Evolutionary conservation across 37 sponge, comb jelly and placozoan species (phyloP).

Genomic region (Oscarella lobularis): DNA sequence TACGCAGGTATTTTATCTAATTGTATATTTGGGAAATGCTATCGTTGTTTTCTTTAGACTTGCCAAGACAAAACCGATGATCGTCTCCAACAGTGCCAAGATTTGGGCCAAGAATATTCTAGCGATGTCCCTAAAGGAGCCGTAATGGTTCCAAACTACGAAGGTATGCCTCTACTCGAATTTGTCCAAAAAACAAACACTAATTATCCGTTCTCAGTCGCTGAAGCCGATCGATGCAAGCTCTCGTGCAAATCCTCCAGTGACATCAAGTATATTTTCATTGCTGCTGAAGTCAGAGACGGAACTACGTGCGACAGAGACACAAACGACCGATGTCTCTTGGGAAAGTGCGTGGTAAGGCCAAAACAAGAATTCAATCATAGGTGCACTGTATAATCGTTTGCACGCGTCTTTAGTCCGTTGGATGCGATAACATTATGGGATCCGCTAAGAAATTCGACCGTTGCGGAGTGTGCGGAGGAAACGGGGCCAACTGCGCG

Average conservation of each 20-base stretch:
- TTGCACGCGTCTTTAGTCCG: not conserved
- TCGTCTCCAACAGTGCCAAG: not conserved
- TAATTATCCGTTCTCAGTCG: not conserved
- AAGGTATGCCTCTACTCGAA: not conserved
- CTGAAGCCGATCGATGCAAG: not conserved
- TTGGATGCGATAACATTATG: not conserved
- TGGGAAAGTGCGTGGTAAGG: not conserved
- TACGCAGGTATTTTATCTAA: no score
- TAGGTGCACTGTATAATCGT: no score
- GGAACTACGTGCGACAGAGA: not conserved
- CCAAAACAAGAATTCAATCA: no score
- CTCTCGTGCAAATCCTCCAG: not conserved
- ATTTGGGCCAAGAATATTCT: not conserved
- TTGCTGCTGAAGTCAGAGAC: not conserved
- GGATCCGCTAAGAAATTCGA: conserved; percentile 2
- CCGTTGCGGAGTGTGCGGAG: not conserved
- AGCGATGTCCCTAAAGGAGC: not conserved
- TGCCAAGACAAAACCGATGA: no score
- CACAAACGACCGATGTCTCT: not conserved
- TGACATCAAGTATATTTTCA: not conserved
- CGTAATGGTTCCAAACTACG: not conserved
- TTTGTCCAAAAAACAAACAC: not conserved
- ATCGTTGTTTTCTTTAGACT: no score
- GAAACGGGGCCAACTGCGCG: not conserved
- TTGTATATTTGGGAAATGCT: no score